Percentiles rank a stretch among this genome's conserved stretches.
phyloP scores from a whole-genome alignment of 2,797 vertebrate species.

The Rousettus madagascariensis region DNA sequence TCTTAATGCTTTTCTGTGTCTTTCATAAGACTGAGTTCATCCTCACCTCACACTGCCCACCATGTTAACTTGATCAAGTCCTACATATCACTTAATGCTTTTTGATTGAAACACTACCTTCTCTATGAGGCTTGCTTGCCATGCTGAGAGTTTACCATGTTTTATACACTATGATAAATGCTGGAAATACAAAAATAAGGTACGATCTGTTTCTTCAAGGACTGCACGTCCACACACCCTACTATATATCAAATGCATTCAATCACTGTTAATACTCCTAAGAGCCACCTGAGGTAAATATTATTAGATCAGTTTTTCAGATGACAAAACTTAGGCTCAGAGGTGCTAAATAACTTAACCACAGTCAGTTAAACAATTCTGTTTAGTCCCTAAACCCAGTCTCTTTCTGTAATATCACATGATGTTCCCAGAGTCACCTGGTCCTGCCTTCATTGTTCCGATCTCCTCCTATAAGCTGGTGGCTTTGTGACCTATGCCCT shows the following conservation, averaged over 20 bases:
- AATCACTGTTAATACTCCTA: background rate
- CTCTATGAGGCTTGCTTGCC: background rate
- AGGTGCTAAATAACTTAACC: background rate
- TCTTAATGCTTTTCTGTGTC: background rate
- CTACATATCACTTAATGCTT: background rate
- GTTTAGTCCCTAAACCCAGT: background rate
- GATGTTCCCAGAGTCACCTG: background rate
- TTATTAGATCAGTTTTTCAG: background rate
- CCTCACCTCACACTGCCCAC: background rate
- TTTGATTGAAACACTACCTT: background rate
- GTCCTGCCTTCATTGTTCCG: background rate
- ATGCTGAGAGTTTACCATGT: background rate
- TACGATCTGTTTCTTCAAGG: background rate
- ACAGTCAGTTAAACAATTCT: background rate
- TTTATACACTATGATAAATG: background rate
- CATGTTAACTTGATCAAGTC: background rate
- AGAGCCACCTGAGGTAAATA: background rate
- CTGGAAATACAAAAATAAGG: background rate
- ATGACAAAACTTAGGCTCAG: background rate
- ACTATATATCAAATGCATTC: background rate
- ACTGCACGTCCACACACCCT: background rate
- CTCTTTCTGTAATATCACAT: background rate
- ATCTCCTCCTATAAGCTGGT: background rate
- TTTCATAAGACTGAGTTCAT: background rate
- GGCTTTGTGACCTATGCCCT: background rate